Evolutionary conservation across 2,888 invertebrate species (phyloP).

Genomic region (Malachius bipustulatus): DNA sequence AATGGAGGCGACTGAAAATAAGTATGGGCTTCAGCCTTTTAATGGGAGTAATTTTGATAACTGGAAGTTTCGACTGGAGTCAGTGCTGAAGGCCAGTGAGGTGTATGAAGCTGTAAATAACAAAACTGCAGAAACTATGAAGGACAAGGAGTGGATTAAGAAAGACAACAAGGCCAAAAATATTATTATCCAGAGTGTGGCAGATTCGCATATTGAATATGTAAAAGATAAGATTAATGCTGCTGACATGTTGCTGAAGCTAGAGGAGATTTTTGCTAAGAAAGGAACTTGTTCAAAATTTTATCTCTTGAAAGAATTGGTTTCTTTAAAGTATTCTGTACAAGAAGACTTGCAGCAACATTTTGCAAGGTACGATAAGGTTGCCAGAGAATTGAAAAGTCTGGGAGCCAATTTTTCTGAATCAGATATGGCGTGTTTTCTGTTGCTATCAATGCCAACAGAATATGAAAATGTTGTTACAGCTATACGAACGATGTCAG

Average conservation of each 20-base stretch:
- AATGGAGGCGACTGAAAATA: conserved; percentile 5
- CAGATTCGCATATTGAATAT: conserved; percentile 17
- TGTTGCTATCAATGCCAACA: conserved; percentile 16
- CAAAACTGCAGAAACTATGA: conserved; percentile 5
- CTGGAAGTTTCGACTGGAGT: conserved; percentile 15
- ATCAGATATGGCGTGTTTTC: conserved; percentile 14
- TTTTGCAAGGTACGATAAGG: conserved; percentile 15
- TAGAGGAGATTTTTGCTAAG: conserved; percentile 15
- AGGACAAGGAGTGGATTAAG: conserved; percentile 12
- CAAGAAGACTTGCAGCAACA: conserved; percentile 11
- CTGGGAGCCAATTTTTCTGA: conserved; percentile 7
- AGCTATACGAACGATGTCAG: conserved; percentile 15
- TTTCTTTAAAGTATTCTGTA: conserved; percentile 5
- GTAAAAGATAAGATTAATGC: conserved; percentile 16
- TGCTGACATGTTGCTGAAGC: conserved; percentile 14
- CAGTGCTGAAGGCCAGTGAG: conserved; percentile 12
- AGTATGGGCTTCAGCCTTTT: conserved; percentile 14
- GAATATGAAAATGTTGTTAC: conserved; percentile 17
- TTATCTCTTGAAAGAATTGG: conserved; percentile 8
- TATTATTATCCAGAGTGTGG: conserved; percentile 15
- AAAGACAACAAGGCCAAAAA: conserved; percentile 14
- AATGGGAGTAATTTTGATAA: conserved; percentile 15
- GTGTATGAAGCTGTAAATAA: conserved; percentile 10
- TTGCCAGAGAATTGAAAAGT: conserved; percentile 15
- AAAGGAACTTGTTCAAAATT: conserved; percentile 8